A percentile compares a stretch with the other conserved stretches of the same genome.
phyloP scores from a whole-genome alignment of 2,113 vertebrate species.

The Larimichthys polyactis region DNA sequence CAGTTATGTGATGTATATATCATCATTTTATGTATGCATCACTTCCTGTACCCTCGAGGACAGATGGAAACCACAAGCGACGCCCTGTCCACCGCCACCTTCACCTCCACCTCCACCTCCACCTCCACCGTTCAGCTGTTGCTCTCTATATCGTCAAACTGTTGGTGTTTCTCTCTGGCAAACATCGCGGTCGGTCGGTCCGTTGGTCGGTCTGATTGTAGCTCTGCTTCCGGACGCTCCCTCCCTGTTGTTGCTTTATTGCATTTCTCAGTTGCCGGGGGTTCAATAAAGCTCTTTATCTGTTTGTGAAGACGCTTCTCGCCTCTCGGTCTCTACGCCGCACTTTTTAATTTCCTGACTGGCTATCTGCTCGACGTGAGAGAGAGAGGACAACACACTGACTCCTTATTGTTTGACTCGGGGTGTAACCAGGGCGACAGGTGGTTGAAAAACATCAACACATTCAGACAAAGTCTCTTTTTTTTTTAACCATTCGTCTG shows the following conservation, averaged over 20 bases:
- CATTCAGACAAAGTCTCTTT: background rate
- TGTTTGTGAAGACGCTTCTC: conserved; percentile 58
- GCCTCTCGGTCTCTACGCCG: conserved; percentile 33
- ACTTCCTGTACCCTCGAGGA: background rate
- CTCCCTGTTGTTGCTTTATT: conserved; percentile 69
- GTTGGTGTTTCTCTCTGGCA: conserved; percentile 28
- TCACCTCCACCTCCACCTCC: conserved; percentile 1
- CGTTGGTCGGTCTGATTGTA: conserved; percentile 58
- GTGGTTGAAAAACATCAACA: background rate
- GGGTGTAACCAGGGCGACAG: background rate
- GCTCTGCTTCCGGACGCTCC: conserved; percentile 27
- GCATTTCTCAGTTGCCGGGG: conserved; percentile 64
- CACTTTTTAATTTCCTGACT: conserved; percentile 85
- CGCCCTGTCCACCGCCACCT: background rate
- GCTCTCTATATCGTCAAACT: conserved; percentile 16
- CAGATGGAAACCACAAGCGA: conserved; percentile 10
- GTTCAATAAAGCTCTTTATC: conserved; percentile 83
- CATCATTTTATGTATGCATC: background rate
- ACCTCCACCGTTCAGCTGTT: background rate
- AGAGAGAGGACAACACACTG: background rate
- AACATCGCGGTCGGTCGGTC: conserved; percentile 11
- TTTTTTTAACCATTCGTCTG: background rate
- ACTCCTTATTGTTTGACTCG: conserved; percentile 26
- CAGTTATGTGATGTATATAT: background rate
- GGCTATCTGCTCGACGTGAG: conserved; percentile 62